Evolutionary conservation across 2,888 invertebrate genomes (phyloP).

Genomic region (Brachyptera putata): DNA sequence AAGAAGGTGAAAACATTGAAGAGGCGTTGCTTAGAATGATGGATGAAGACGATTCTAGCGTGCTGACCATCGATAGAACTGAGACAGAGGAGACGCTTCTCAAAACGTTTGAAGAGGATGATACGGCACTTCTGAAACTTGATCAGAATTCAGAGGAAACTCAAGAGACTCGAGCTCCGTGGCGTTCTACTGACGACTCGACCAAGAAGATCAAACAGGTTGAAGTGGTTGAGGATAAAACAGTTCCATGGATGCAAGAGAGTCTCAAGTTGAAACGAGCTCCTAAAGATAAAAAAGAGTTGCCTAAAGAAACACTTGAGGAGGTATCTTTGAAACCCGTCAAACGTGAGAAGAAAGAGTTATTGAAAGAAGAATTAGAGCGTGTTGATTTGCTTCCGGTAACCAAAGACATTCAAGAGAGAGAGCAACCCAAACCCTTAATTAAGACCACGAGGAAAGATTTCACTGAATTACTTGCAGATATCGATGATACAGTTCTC

Average conservation of each 20-base stretch:
- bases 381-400: constrained; percentile 26
- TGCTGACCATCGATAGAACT: constrained; percentile 2
- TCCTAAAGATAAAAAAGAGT: constrained; percentile 43
- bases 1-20: constrained; percentile 19
- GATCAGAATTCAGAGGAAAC: constrained; percentile 5
- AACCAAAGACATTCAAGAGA: not conserved
- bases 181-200: constrained; percentile 5
- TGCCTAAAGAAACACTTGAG: constrained; percentile 45
- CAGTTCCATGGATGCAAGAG: constrained; percentile 18
- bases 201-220: constrained; percentile 38
- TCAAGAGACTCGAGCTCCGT: constrained; percentile 9
- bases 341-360: constrained; percentile 18
- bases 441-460: constrained; percentile 24
- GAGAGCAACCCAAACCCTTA: not conserved
- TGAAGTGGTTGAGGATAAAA: constrained; percentile 41
- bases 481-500: not conserved
- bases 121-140: constrained; percentile 18
- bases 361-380: constrained; percentile 24
- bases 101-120: constrained; percentile 24
- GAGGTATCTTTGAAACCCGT: constrained; percentile 51
- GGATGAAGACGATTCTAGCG: constrained; percentile 11
- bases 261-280: constrained; percentile 41
- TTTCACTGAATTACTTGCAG: constrained; percentile 21
- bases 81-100: constrained; percentile 15
- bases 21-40: not conserved